A percentile compares a stretch with the other conserved stretches of the same genome.
Evolutionary conservation across 2,888 invertebrate genomes (phyloP).

Genomic region (Alitta virens): DNA sequence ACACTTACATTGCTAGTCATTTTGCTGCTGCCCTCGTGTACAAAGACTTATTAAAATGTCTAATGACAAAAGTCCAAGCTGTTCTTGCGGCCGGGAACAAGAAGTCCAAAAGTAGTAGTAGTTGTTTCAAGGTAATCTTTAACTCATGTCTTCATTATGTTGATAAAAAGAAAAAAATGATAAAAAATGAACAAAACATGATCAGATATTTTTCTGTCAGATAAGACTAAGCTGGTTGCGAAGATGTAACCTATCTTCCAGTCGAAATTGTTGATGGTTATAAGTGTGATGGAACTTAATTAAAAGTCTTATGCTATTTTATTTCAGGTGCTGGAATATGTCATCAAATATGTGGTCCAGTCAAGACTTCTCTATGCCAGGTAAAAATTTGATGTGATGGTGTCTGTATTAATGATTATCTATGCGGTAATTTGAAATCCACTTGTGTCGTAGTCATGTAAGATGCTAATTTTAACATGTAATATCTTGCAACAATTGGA

Average conservation of each 20-base stretch:
- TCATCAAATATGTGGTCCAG: slow-evolving; percentile 88
- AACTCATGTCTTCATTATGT: neutral
- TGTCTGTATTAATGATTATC: neutral
- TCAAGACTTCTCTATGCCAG: slow-evolving; percentile 61
- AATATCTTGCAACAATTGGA: too few relatives aligned
- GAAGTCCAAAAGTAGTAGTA: slow-evolving; percentile 16
- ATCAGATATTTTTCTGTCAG: too few relatives aligned
- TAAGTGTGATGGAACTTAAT: too few relatives aligned
- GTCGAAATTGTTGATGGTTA: too few relatives aligned
- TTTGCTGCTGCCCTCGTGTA: slow-evolving; percentile 93
- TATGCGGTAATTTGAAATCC: neutral
- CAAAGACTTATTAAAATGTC: slow-evolving; percentile 82
- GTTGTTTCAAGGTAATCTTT: slow-evolving; percentile 26
- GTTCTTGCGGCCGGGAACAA: slow-evolving; percentile 16
- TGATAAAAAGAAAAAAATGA: too few relatives aligned
- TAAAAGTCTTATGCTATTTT: neutral
- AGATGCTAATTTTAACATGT: too few relatives aligned
- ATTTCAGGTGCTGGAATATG: slow-evolving; percentile 75
- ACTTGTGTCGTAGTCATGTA: neutral
- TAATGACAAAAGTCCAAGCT: slow-evolving; percentile 60
- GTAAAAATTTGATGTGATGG: slow-evolving; percentile 57
- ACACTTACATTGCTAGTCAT: slow-evolving; percentile 89
- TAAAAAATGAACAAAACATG: too few relatives aligned
- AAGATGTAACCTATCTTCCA: too few relatives aligned
- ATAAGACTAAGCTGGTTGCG: too few relatives aligned